Conservation (phyloP, 2,797 vertebrate genomes). For the Trichosurus vulpecula region DNA sequence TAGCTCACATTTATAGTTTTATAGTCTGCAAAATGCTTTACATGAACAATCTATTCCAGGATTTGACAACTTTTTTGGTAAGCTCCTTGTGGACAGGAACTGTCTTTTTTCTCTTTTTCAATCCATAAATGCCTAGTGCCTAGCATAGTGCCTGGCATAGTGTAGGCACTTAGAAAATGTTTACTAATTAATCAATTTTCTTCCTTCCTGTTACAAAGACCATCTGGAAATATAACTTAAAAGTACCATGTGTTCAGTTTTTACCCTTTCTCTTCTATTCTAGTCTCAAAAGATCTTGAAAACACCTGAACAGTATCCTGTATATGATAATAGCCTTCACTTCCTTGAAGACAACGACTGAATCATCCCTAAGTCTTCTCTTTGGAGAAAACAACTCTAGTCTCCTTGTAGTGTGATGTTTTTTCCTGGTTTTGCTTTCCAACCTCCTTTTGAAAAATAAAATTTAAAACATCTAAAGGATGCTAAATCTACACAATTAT, state of each 20-base stretch:
- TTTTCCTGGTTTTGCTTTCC: neutral
- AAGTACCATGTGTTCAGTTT: neutral
- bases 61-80: neutral
- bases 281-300: conserved; percentile 20
- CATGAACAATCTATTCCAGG: neutral
- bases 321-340: neutral
- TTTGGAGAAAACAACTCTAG: neutral
- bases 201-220: neutral
- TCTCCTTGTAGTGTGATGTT: neutral
- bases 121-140: neutral
- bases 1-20: neutral
- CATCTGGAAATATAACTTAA: neutral
- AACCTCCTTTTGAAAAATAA: neutral
- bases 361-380: neutral
- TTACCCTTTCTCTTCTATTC: neutral
- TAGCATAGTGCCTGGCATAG: neutral
- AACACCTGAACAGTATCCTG: accelerated
- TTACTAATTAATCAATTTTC: too few species aligned
- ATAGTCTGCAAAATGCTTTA: neutral
- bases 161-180: neutral
- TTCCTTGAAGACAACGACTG: neutral
- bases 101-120: neutral
- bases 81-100: neutral
- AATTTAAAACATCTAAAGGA: neutral
- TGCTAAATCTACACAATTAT: neutral